These are phyloP conservation scores for Aplodontia rufa DNA, from an alignment of 2,113 vertebrate genomes.

Conservation along the genomic window DNA sequence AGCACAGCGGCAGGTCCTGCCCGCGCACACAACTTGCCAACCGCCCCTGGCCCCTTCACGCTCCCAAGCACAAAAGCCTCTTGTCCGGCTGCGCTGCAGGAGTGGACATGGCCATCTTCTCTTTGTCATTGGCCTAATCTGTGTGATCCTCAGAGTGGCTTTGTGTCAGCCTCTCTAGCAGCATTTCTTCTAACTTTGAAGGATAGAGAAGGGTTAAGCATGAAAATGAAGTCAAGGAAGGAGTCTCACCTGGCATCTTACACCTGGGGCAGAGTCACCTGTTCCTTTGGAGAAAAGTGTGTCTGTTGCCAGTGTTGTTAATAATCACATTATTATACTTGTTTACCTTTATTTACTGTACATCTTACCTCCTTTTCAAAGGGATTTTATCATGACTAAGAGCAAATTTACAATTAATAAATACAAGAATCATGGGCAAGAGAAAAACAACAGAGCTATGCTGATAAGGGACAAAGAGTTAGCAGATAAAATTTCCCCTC, in stretches of 20 bases:
- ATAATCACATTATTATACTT: not conserved
- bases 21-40: constrained; percentile 56
- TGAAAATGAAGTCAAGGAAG: not conserved
- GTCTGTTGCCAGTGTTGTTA: not conserved
- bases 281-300: not conserved
- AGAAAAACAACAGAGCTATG: not conserved
- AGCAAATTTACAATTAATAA: not conserved
- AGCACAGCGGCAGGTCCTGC: constrained; percentile 65
- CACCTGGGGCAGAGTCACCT: not conserved
- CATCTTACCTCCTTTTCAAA: not conserved
- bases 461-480: not conserved
- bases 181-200: constrained; percentile 26
- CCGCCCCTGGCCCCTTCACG: constrained; percentile 44
- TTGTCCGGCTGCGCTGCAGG: constrained; percentile 56
- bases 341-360: not conserved
- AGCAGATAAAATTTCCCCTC: not conserved
- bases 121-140: constrained; percentile 52
- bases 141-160: constrained; percentile 63
- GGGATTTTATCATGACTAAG: not conserved
- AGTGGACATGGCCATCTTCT: constrained; percentile 42
- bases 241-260: not conserved
- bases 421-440: not conserved
- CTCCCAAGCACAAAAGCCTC: constrained; percentile 74
- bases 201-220: not conserved
- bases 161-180: constrained; percentile 54